Evolutionary conservation across 2,888 invertebrate genomes (phyloP).

Genomic region (Dynastes grantii): DNA sequence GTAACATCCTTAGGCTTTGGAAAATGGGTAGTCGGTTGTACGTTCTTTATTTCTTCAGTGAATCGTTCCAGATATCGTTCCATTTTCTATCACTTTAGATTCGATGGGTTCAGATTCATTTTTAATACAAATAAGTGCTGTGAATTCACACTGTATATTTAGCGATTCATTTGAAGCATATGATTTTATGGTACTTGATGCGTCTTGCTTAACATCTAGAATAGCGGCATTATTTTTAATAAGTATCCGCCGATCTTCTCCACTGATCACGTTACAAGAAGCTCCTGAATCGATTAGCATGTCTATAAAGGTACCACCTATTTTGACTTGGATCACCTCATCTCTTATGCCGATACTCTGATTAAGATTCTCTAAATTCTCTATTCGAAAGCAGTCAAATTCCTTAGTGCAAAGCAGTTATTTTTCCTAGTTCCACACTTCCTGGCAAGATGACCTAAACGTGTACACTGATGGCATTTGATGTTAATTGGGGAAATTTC

Average conservation of each 20-base stretch:
- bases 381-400: conserved; percentile 21
- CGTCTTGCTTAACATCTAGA: not conserved
- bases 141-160: conserved; percentile 21
- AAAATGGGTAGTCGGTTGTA: no score
- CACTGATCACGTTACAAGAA: conserved; percentile 24
- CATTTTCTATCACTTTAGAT: conserved; percentile 8
- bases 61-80: conserved; percentile 7
- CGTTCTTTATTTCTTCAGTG: no score
- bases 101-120: conserved; percentile 11
- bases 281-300: conserved; percentile 37
- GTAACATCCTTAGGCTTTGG: no score
- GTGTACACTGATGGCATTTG: conserved; percentile 53
- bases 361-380: not conserved
- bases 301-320: conserved; percentile 23
- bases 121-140: conserved; percentile 4
- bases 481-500: conserved; percentile 48
- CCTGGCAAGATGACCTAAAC: conserved; percentile 53
- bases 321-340: not conserved
- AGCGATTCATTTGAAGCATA: conserved; percentile 26
- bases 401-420: not conserved
- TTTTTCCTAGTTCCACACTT: conserved; percentile 46
- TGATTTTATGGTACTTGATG: conserved; percentile 5
- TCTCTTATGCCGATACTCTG: not conserved
- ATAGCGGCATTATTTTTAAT: conserved; percentile 19
- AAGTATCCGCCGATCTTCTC: conserved; percentile 4